These are phyloP conservation scores for Macroglossus sobrinus DNA, from an alignment of 2,113 vertebrate species.

Conservation along the genomic window DNA sequence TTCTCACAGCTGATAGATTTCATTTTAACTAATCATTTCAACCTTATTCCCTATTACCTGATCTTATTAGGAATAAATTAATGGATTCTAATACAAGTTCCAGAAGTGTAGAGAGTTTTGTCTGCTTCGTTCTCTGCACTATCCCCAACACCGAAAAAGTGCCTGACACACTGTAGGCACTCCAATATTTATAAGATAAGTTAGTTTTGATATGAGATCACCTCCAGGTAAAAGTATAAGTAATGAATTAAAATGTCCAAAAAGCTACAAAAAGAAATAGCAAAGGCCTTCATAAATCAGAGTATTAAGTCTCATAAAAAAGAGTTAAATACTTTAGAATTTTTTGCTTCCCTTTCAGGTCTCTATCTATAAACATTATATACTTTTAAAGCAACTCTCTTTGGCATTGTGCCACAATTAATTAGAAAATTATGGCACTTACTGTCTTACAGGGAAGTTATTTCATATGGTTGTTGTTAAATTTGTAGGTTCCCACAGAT, in stretches of 20 bases:
- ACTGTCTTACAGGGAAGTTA: conserved; percentile 33
- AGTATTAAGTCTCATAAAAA: neutral
- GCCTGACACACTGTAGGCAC: neutral
- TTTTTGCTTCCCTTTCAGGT: neutral
- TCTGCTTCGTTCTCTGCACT: neutral
- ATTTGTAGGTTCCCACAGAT: conserved; percentile 28
- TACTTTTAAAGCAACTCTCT: conserved; percentile 46
- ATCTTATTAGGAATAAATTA: conserved; percentile 12
- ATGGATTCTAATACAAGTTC: neutral
- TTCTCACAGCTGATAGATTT: conserved; percentile 12
- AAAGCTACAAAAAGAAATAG: neutral
- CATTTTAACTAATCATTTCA: conserved; percentile 43
- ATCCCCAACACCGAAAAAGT: neutral
- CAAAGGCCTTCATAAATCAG: neutral
- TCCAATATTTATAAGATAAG: neutral
- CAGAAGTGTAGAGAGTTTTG: neutral
- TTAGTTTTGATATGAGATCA: neutral
- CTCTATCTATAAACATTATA: neutral
- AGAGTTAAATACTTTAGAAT: neutral
- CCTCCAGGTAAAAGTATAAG: neutral
- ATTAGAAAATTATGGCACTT: conserved; percentile 53
- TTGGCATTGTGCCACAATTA: conserved; percentile 50
- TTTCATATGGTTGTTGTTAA: conserved; percentile 19
- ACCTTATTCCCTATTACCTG: conserved; percentile 21
- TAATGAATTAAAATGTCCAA: neutral